Percentiles rank a stretch among this genome's conserved stretches.
Evolutionary conservation across 2,113 vertebrate species (phyloP).

Genomic region (Speoplatyrhinus poulsoni): DNA sequence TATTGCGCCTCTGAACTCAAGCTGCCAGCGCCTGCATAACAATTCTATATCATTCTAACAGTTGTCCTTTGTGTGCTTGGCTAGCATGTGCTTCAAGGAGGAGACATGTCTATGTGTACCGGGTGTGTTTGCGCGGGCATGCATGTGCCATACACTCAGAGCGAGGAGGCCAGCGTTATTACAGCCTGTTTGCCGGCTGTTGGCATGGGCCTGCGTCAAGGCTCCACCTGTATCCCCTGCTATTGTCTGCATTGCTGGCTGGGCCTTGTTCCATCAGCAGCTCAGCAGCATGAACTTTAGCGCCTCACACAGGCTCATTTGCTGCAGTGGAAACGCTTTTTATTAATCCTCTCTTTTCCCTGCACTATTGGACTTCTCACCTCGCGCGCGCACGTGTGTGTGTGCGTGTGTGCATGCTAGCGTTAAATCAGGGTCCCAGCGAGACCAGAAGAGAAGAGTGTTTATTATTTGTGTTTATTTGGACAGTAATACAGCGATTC

Average conservation of each 20-base stretch:
- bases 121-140: conserved; percentile 1
- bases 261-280: neutral
- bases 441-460: neutral
- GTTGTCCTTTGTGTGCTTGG: neutral
- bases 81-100: conserved; percentile 3
- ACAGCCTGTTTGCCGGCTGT: no score
- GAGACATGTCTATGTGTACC: neutral
- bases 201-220: no score
- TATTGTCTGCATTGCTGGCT: neutral
- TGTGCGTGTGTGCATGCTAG: neutral
- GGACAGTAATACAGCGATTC: conserved; percentile 2
- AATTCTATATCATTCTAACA: neutral
- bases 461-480: neutral
- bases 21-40: neutral
- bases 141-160: neutral
- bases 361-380: neutral
- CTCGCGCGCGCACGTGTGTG: conserved; percentile 4
- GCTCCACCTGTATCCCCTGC: neutral
- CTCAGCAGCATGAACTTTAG: no score
- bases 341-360: neutral
- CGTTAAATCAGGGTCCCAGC: neutral
- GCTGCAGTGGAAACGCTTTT: neutral
- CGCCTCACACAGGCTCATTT: neutral
- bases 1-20: neutral
- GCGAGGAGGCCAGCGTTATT: no score